Evolutionary conservation across 2,113 vertebrate species (phyloP).

Genomic region (Mormyrus iriodes): DNA sequence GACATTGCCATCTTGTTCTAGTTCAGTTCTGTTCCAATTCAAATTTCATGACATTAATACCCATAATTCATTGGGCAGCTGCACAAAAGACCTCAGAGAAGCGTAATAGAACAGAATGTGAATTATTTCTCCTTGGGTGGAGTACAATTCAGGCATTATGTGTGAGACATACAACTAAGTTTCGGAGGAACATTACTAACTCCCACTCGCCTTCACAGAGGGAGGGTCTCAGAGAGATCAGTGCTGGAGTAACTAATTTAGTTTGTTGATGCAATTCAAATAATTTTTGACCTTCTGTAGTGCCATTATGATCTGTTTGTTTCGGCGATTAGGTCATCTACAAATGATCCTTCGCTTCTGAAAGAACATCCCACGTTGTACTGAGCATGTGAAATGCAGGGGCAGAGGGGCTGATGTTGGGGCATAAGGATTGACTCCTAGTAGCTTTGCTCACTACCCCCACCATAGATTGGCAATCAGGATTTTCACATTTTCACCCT

Average conservation of each 20-base stretch:
- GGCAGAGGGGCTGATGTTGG: neutral
- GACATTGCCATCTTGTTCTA: neutral
- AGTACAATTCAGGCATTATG: conserved; percentile 10
- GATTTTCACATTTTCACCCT: neutral
- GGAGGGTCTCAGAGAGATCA: neutral
- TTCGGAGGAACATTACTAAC: neutral
- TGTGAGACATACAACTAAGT: neutral
- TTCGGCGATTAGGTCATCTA: neutral
- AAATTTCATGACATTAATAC: neutral
- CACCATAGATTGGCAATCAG: neutral
- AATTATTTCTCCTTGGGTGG: conserved; percentile 15
- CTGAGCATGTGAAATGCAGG: neutral
- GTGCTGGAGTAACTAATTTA: neutral
- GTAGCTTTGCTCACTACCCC: neutral
- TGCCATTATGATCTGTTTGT: neutral
- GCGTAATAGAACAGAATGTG: conserved; percentile 16
- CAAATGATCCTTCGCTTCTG: neutral
- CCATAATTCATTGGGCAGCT: neutral
- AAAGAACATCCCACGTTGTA: neutral
- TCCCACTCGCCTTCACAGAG: neutral
- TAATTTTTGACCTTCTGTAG: conserved; percentile 1
- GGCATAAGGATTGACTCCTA: neutral
- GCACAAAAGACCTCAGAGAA: conserved; percentile 11
- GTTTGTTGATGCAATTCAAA: neutral
- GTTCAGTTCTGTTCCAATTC: neutral